phyloP scores from a whole-genome alignment of 2,888 invertebrate genomes.

The Rapana venosa region DNA sequence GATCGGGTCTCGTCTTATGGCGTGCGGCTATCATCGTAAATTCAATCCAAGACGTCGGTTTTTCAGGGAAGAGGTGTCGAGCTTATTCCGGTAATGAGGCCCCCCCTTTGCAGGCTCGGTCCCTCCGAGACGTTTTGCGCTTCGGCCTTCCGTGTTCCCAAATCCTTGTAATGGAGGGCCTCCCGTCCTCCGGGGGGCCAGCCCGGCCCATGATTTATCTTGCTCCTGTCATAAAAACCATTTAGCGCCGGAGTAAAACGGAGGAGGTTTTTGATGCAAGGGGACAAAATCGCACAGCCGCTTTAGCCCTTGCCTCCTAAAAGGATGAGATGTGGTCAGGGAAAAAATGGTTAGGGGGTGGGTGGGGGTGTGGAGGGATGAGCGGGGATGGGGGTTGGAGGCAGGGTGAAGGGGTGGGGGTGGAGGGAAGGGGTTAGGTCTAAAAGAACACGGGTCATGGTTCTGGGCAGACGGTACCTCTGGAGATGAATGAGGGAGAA shows the following conservation, averaged over 20 bases:
- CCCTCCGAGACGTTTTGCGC: conserved; percentile 36
- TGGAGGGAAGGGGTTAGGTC: background rate
- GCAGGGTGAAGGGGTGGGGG: background rate
- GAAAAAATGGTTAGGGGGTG: conserved; percentile 20
- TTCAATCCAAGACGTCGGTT: conserved; percentile 33
- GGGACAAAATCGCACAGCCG: conserved; percentile 34
- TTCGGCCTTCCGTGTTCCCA: conserved; percentile 41
- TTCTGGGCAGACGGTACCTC: background rate
- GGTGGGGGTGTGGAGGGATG: background rate
- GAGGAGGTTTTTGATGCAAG: conserved; percentile 42
- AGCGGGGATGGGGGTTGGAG: background rate
- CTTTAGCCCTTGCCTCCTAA: conserved; percentile 32
- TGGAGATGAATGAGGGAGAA: background rate
- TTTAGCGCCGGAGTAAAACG: conserved; percentile 40
- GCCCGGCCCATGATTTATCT: conserved; percentile 39
- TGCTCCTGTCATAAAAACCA: conserved; percentile 46
- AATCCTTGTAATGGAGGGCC: conserved; percentile 39
- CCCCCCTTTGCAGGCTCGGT: background rate
- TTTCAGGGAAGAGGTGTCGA: conserved; percentile 33
- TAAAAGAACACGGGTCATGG: background rate
- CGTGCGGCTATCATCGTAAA: conserved; percentile 38
- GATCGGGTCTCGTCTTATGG: conserved; percentile 35
- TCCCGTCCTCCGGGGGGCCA: background rate
- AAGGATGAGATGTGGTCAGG: conserved; percentile 30
- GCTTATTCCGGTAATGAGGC: conserved; percentile 41